A percentile compares a stretch with the other conserved stretches of the same genome.
phyloP scores from a whole-genome alignment of 1,140 invertebrate species.

The Notospermus geniculatus region DNA sequence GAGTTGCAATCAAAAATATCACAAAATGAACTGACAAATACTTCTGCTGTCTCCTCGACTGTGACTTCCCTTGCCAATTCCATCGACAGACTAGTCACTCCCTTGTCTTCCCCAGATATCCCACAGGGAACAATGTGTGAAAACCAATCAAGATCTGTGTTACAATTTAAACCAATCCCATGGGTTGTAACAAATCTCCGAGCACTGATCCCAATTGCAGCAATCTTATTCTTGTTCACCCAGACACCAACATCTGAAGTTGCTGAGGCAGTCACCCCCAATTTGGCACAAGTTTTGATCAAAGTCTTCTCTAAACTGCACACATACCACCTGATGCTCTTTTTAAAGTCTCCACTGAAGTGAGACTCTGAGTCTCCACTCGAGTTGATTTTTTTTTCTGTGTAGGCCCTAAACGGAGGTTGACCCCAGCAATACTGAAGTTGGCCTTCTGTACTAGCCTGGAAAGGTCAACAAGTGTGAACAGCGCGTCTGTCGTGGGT shows the following conservation, averaged over 20 bases:
- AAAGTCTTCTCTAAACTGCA: slow-evolving; percentile 77
- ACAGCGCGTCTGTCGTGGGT: no score
- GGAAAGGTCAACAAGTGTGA: no score
- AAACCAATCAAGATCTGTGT: slow-evolving; percentile 89
- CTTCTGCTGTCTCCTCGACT: slow-evolving; percentile 50
- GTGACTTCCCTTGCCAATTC: slow-evolving; percentile 63
- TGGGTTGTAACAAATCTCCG: slow-evolving; percentile 87
- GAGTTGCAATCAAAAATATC: slow-evolving; percentile 54
- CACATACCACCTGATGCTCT: slow-evolving; percentile 83
- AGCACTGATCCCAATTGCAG: slow-evolving; percentile 73
- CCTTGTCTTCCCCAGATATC: slow-evolving; percentile 81
- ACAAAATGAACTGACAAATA: slow-evolving; percentile 55
- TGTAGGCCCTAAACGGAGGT: no score
- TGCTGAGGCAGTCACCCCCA: slow-evolving; percentile 67
- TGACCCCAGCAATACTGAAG: no score
- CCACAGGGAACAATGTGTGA: slow-evolving; percentile 95
- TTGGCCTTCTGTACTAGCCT: no score
- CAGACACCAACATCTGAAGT: slow-evolving; percentile 72
- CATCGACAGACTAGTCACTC: slow-evolving; percentile 84
- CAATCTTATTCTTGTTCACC: slow-evolving; percentile 65
- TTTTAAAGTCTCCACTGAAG: slow-evolving; percentile 61
- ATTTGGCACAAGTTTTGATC: slow-evolving; percentile 73
- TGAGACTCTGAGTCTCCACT: no score
- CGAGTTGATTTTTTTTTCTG: no score
- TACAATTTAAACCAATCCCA: slow-evolving; percentile 92